Conservation (phyloP, 2,113 vertebrate species). For the Tenebrosternarchus preto region DNA sequence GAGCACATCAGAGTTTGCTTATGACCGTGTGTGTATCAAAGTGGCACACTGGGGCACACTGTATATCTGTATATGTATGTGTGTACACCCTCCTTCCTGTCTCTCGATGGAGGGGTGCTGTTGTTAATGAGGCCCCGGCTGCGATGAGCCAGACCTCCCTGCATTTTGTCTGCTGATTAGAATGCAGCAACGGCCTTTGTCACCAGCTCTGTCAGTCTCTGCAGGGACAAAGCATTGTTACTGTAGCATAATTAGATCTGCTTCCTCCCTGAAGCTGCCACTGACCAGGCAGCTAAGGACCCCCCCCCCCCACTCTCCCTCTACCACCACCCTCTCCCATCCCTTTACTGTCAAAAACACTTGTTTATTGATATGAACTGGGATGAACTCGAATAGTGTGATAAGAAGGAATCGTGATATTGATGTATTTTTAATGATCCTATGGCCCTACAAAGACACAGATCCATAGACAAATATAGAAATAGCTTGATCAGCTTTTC, state of each 20-base stretch:
- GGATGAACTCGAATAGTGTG: slow-evolving; percentile 8
- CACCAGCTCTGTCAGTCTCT: slow-evolving; percentile 87
- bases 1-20: neutral
- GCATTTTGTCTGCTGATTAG: slow-evolving; percentile 97
- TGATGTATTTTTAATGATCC: slow-evolving; percentile 27
- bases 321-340: slow-evolving; percentile 54
- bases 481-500: slow-evolving; percentile 29
- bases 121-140: slow-evolving; percentile 89
- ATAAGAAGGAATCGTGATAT: slow-evolving; percentile 13
- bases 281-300: slow-evolving; percentile 74
- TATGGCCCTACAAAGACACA: neutral
- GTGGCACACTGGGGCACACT: neutral
- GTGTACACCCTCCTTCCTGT: slow-evolving; percentile 65
- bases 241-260: slow-evolving; percentile 90
- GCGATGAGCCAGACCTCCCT: slow-evolving; percentile 80
- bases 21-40: slow-evolving; percentile 19
- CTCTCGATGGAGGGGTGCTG: slow-evolving; percentile 68
- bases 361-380: slow-evolving; percentile 32
- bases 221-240: slow-evolving; percentile 91
- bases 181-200: slow-evolving; percentile 91
- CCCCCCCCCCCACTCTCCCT: slow-evolving; percentile 48
- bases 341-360: slow-evolving; percentile 39
- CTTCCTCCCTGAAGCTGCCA: slow-evolving; percentile 77
- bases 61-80: too few species aligned
- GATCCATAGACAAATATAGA: neutral